phyloP scores from a whole-genome alignment of 2,797 vertebrate genomes.

The Gambusia yucatana region DNA sequence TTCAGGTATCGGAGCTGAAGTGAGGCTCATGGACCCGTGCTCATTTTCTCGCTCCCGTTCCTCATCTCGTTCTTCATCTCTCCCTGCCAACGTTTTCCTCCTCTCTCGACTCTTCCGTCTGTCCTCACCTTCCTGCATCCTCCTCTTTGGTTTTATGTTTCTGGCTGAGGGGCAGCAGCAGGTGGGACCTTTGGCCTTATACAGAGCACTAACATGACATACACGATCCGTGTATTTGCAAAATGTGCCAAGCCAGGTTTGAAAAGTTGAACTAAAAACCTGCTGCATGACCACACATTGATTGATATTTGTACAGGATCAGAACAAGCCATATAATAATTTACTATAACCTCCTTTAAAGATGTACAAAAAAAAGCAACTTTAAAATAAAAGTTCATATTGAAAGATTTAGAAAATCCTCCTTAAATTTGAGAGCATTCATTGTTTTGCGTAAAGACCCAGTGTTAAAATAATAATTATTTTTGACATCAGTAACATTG shows the following conservation, averaged over 20 bases:
- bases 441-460: background rate
- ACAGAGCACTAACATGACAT: constrained; percentile 55
- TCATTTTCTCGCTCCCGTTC: constrained; percentile 31
- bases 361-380: background rate
- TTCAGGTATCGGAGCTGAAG: constrained; percentile 87
- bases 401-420: background rate
- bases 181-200: constrained; percentile 77
- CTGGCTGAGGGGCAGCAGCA: constrained; percentile 80
- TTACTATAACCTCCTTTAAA: background rate
- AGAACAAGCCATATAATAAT: background rate
- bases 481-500: background rate
- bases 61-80: constrained; percentile 23
- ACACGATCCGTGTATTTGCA: constrained; percentile 48
- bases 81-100: constrained; percentile 23
- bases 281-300: background rate
- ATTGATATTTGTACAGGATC: background rate
- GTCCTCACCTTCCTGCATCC: constrained; percentile 45
- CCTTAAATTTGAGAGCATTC: background rate
- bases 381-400: background rate
- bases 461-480: background rate
- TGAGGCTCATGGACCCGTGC: constrained; percentile 19
- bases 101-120: constrained; percentile 20
- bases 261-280: constrained; percentile 16
- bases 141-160: constrained; percentile 76
- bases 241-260: constrained; percentile 2